These are phyloP conservation scores for Leptinotarsa tumamoca DNA, from an alignment of 2,888 invertebrate genomes.

Conservation along the genomic window DNA sequence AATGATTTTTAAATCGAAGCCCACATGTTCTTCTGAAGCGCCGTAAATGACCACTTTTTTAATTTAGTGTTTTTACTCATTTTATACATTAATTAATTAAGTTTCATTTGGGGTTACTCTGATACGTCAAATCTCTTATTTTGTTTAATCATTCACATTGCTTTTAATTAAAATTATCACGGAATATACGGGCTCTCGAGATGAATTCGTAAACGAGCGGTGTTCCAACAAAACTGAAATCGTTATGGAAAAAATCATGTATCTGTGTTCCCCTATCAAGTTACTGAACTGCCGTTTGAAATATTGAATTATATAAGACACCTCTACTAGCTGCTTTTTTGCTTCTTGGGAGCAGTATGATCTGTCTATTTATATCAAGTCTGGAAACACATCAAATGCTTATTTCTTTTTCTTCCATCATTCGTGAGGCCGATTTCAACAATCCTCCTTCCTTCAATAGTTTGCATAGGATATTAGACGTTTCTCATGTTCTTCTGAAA, in stretches of 20 bases:
- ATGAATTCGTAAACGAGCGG: constrained; percentile 34
- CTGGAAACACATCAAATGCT: no score
- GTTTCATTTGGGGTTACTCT: constrained; percentile 49
- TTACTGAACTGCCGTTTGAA: neutral
- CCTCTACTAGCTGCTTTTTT: no score
- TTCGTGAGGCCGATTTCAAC: no score
- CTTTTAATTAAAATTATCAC: constrained; percentile 52
- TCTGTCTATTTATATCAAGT: no score
- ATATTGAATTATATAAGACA: neutral
- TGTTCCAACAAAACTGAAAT: constrained; percentile 26
- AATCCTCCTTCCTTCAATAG: no score
- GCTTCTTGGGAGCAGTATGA: no score
- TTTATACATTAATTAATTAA: constrained; percentile 56
- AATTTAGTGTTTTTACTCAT: constrained; percentile 53
- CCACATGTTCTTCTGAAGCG: constrained; percentile 38
- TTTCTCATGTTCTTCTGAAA: no score
- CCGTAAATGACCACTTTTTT: constrained; percentile 53
- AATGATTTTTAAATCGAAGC: constrained; percentile 34
- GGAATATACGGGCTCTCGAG: constrained; percentile 43
- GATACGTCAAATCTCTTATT: constrained; percentile 56
- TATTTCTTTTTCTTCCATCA: no score
- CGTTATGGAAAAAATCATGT: neutral
- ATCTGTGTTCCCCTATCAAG: neutral
- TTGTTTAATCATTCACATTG: constrained; percentile 54
- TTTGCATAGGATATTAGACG: no score